Evolutionary conservation across 2,797 vertebrate genomes (phyloP), one percentile per base, ranked within the genome.

Genomic region (Sarcophilus harrisii): DNA sequence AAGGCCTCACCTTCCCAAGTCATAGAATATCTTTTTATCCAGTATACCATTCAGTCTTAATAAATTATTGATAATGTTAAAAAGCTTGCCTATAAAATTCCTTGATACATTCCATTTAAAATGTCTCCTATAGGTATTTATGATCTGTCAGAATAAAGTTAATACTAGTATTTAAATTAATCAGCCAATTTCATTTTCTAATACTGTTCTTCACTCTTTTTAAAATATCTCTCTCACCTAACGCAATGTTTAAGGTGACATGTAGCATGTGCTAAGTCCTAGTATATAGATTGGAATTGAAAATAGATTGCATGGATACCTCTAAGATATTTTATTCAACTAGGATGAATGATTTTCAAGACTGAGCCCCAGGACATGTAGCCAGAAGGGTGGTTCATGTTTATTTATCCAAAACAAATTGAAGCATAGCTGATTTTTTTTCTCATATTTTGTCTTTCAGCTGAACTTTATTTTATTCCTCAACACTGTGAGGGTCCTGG

Each of bases 381-480:
- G 8, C 73, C 73, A 87, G 38, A 60, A 95, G 93, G 52, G 93
- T 45, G 28, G 93, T 58, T 93, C 91, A 59, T 90, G n/a, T 94
- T 95, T 55, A 91, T 96, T 95, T 96, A 91, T 58, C 90, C 92
- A 66, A 93, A 94, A 90, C 52, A 58, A 45, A 10, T 92, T 91
- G 30, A 96, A 92, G 29, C 81, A 27, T 91, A 92, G 81, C 6
- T 89, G 95, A 62, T 94, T 94, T 92, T 45, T 45, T 3, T 93
- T 95, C 92, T 95, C 24, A 96, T 93, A 92, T 94, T 81, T 96
- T 98, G n/a, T 98, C 58, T 98, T 94, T 99, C 98, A 99, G 99
- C 98, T 99, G 94, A 99, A 99, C 98, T 99, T 99, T 94, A 96
- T 99, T 98, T 95, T 99, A 96, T 99, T 99, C 98, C 98, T 99